A percentile compares a stretch with the other conserved stretches of the same genome.
Conservation (phyloP, 2,113 vertebrate species). For the Agapornis roseicollis region DNA sequence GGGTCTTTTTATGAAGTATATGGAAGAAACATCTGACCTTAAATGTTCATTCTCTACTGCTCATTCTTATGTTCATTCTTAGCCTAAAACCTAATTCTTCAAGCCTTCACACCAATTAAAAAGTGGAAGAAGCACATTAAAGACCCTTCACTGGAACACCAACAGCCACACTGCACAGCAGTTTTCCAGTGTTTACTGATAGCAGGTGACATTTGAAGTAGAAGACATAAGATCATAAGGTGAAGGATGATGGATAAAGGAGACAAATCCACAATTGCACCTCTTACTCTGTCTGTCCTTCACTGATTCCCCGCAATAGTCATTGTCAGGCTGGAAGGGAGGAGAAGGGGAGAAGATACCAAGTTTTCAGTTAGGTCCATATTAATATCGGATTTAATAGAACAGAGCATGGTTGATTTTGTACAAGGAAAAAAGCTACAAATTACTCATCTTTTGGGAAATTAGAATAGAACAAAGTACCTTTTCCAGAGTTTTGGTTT, state of each 20-base stretch:
- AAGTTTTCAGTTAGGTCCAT: background rate
- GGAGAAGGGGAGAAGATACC: background rate
- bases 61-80: background rate
- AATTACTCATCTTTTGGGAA: background rate
- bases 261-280: background rate
- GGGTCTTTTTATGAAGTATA: background rate
- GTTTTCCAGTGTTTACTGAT: background rate
- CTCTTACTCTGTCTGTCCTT: background rate
- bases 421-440: background rate
- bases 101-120: background rate
- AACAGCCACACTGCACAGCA: background rate
- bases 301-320: background rate
- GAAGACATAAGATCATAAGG: background rate
- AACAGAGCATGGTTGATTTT: background rate
- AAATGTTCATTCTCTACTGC: background rate
- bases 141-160: background rate
- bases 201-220: background rate
- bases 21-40: background rate
- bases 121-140: background rate
- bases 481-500: background rate
- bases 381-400: background rate
- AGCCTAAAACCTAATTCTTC: background rate
- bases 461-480: background rate
- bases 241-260: background rate
- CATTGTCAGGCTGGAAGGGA: background rate